Evolutionary conservation across 2,113 vertebrate genomes (phyloP), one percentile per base, ranked within the genome.

Genomic region (Dromiciops gliroides): DNA sequence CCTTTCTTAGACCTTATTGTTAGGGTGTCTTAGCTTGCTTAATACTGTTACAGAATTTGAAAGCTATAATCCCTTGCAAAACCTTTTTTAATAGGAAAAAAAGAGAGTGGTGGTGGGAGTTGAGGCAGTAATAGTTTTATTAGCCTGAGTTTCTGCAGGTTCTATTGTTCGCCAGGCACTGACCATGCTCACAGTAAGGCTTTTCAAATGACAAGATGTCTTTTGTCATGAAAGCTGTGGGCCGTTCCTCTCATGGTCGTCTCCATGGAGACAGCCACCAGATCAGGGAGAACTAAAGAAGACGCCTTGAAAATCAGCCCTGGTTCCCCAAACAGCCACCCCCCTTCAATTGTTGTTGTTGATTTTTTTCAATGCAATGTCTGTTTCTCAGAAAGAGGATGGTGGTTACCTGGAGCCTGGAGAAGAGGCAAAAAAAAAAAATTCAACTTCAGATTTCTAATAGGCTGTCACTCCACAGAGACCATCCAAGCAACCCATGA

Each of bases 351-450:
- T 95, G 53, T 95, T 97, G 96, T 93, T 93, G 48, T 26, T 92
- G 88, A 96, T 98, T 97, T 92, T 47, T 44, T 44, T 44, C 5
- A 83, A 83, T 44, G n/a, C n/a, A 83, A 83, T 83, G 47, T 90
- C 89, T 90, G 89, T 90, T 90, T 90, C 48, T 90, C 89, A 48
- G 19, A 97, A 98, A 98, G 97, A 0, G 96, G 93, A 97, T 90
- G 28, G 96, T 90, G 93, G 98, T 97, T 98, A 97, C 96, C 94
- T 0, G 12, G 95, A 98, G 95, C 95, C 93, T 98, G 97, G 96
- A 19, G 37, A 94, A 96, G 96, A 93, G 93, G 51, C 97, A 97
- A 98, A 97, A 98, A 97, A 98, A 98, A 98, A 96, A 98, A 95
- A 93, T 91, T 95, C 89, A 96, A 96, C 97, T 97, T 97, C n/a